A percentile compares a stretch with the other conserved stretches of the same genome.
phyloP scores from a whole-genome alignment of 2,113 vertebrate species.

The Lasiurus borealis region DNA sequence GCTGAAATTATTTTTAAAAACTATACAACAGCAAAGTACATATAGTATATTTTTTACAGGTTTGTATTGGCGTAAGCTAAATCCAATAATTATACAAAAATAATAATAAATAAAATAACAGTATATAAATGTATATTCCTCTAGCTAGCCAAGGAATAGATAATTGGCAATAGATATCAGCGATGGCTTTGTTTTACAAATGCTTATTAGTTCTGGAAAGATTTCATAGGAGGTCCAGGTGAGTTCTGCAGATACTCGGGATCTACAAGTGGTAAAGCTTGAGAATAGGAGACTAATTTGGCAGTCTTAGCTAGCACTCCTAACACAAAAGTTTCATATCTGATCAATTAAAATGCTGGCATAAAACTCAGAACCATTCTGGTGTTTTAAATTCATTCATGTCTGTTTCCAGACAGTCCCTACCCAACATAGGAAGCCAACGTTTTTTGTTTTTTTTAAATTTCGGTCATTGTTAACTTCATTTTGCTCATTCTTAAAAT shows the following conservation, averaged over 20 bases:
- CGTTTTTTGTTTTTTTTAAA: not conserved
- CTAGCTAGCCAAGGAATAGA: not conserved
- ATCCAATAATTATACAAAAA: constrained; percentile 38
- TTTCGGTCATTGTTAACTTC: not conserved
- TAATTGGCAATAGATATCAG: not conserved
- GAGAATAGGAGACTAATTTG: constrained; percentile 48
- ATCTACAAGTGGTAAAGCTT: constrained; percentile 25
- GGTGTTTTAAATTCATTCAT: constrained; percentile 69
- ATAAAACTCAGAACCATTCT: constrained; percentile 50
- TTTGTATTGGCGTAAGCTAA: constrained; percentile 47
- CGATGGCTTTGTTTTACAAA: not conserved
- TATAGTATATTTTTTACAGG: constrained; percentile 52
- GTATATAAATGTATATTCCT: not conserved
- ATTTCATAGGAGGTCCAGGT: constrained; percentile 32
- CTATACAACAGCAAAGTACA: constrained; percentile 63
- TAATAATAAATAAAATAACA: constrained; percentile 7
- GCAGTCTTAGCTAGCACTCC: constrained; percentile 47
- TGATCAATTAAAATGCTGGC: constrained; percentile 73
- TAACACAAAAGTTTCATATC: constrained; percentile 58
- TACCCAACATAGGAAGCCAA: not conserved
- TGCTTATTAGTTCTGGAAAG: not conserved
- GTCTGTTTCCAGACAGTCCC: constrained; percentile 52
- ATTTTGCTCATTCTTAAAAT: constrained; percentile 47
- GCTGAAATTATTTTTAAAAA: constrained; percentile 70
- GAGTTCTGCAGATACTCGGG: not conserved